phyloP scores from a whole-genome alignment of 2,113 vertebrate genomes.

The Anoura caudifer region DNA sequence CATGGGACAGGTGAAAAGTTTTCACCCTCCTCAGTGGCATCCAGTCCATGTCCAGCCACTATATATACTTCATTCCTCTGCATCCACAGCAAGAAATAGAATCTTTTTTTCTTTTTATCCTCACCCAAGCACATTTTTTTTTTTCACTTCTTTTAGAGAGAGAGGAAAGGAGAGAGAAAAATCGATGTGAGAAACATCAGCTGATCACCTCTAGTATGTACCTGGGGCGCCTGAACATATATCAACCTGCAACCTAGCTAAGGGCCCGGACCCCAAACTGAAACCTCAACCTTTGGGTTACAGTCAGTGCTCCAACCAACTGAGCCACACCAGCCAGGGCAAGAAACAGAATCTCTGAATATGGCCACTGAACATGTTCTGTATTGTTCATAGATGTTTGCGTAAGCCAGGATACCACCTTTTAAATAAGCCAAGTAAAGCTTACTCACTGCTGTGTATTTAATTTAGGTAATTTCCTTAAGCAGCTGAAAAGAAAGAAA shows the following conservation, averaged over 20 bases:
- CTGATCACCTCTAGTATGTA: no score
- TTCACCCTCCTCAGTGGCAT: not conserved
- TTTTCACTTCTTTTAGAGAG: no score
- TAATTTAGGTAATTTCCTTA: slow-evolving; percentile 14
- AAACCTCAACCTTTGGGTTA: no score
- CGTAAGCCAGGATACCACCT: not conserved
- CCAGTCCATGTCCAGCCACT: not conserved
- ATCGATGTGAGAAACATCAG: no score
- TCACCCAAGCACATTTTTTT: no score
- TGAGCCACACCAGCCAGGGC: not conserved
- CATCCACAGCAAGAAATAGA: not conserved
- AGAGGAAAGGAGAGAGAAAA: no score
- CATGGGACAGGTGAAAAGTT: not conserved
- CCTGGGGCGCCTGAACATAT: no score
- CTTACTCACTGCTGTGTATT: not conserved
- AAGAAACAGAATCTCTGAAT: not conserved
- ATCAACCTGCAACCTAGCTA: no score
- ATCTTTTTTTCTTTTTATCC: not conserved
- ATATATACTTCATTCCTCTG: not conserved
- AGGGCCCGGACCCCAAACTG: no score
- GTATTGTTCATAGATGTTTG: not conserved
- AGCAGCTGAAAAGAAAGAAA: not conserved
- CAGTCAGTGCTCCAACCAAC: no score
- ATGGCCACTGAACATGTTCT: not conserved
- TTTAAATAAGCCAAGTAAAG: slow-evolving; percentile 2